Evolutionary conservation across 2,797 vertebrate genomes (phyloP), one percentile per base, ranked within the genome.

Genomic region (Phataginus tetradactyla): DNA sequence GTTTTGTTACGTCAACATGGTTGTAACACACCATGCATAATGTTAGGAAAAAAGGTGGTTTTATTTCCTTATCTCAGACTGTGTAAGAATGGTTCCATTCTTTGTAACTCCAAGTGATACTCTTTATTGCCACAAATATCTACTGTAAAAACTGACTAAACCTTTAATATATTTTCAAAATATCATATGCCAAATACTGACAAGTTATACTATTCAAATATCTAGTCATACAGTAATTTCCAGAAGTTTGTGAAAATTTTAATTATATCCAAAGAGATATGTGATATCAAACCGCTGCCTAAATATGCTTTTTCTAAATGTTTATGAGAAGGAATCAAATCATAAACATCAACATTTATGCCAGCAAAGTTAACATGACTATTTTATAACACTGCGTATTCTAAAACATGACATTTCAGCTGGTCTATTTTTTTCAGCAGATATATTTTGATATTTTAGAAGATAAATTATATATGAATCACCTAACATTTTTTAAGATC

Each of bases 311-410:
- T n/a, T 32, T 10, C 20, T 55, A 83, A 93, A 80, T 79, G 17
- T 74, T 88, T 66, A 77, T 27, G 37, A 68, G 59, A 93, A 79
- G 51, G 74, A 84, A 94, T 75, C n/a, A 72, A 94, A 84, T 71
- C 1, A 61, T 29, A 90, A 59, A 42, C 0, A 64, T 93, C 74
- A 86, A 84, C 49, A 13, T 59, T 78, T 84, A 66, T 32, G 11
- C 14, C 17, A 11, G 12, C 4, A 77, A 84, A 84, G 4, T 66
- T 51, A 72, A 59, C n/a, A 14, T 14, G 17, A 53, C 20, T 61
- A n/a, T 86, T 94, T 79, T 68, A 51, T 23, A 94, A 77, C 11
- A 72, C 13, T 51, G 12, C 8, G n/a, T 69, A 84, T 2, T 64
- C n/a, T 91, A 75, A 95, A 74, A 49, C 37, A 68, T 12, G 59